These are phyloP conservation scores for Montifringilla adamsi DNA, from an alignment of 2,113 vertebrate species.

Conservation along the genomic window DNA sequence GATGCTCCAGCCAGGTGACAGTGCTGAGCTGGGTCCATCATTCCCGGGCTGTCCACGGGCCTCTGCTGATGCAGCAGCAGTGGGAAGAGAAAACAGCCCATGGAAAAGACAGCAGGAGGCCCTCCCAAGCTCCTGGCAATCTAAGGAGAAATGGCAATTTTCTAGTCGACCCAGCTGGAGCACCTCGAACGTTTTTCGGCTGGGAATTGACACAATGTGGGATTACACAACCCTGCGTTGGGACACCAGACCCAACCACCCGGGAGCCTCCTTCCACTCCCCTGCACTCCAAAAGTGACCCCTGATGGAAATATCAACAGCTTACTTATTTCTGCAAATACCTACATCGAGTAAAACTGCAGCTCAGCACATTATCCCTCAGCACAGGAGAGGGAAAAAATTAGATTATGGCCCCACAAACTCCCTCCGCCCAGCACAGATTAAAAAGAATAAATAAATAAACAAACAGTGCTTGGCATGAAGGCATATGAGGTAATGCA, in stretches of 20 bases:
- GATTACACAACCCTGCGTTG: neutral
- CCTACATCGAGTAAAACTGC: neutral
- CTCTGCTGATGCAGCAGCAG: neutral
- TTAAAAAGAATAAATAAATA: neutral
- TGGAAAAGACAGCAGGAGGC: accelerated
- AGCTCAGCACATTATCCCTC: neutral
- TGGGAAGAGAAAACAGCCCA: neutral
- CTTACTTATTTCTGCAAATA: neutral
- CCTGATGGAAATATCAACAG: accelerated
- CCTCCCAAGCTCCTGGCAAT: neutral
- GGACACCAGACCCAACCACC: neutral
- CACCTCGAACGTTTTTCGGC: neutral
- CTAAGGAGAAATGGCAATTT: neutral
- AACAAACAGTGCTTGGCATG: neutral
- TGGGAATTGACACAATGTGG: neutral
- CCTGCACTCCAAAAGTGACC: neutral
- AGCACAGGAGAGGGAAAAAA: accelerated
- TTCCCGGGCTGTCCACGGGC: accelerated
- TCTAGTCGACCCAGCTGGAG: neutral
- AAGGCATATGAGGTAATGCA: neutral
- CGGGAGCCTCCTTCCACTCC: neutral
- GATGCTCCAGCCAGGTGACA: neutral
- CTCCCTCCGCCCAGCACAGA: neutral
- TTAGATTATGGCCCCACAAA: accelerated
- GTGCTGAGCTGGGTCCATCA: neutral